Evolutionary conservation across 2,888 invertebrate genomes (phyloP), one percentile per base, ranked within the genome.

Genomic region (Bugulina stolonifera): DNA sequence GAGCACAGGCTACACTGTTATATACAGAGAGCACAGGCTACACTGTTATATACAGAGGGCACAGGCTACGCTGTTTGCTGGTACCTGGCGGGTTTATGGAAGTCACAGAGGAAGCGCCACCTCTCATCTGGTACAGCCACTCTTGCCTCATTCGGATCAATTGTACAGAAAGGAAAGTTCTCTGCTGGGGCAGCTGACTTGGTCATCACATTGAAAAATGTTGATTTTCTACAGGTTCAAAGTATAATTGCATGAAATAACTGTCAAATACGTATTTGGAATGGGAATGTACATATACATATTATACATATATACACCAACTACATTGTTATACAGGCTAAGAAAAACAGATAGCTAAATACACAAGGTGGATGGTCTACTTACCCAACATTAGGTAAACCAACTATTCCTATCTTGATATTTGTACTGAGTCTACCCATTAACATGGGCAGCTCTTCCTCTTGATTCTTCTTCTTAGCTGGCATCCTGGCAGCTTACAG

Each of bases 121-220:
- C 99, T 88, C 72, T 90, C 89, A 86, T 99, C 99, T 1, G 97
- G 97, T 5, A 99, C 98, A 35, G 97, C 94, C 80, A 99, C 99
- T 82, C 97, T 90, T 91, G 93, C 90, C 90, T 99, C 98, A 93
- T 98, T 98, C 69, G 99, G 99, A 87, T 99, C 97, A 84, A 99
- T 99, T 85, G 99, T 99, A 88, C 99, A 99, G 88, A 99, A 99
- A 0, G 99, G 98, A 84, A 98, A 99, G 85, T 99, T 99, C 85
- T 98, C 99, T 71, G 99, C 99, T 72, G 95, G 91, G 3, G 94
- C 98, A 81, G 93, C 91, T 84, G 96, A 96, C 85, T 98, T 95
- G 35, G 99, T 99, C 76, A 99, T 87, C 32, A 98, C 96, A 86
- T 99, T 99, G 89, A 99, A 99, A 87, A 99, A 98, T 71, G 99